Conservation (phyloP, 2,797 vertebrate genomes). For the Sebastes taczanowskii region DNA sequence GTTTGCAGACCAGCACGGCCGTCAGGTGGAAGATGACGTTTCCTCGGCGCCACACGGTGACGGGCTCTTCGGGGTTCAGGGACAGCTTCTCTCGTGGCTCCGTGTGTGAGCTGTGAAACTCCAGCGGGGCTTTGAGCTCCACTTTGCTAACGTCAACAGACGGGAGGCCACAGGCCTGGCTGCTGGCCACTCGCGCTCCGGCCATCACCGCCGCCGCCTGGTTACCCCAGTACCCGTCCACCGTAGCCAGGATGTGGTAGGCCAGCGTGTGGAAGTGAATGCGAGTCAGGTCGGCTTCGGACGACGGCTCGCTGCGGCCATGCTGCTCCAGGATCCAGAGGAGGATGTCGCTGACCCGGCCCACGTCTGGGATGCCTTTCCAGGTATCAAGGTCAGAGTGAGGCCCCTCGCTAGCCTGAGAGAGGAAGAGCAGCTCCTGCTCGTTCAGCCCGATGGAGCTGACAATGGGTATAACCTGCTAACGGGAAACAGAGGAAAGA, state of each 20-base stretch:
- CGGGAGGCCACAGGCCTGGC: constrained; percentile 89
- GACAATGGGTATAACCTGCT: constrained; percentile 96
- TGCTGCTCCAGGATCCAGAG: constrained; percentile 93
- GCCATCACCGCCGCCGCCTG: constrained; percentile 91
- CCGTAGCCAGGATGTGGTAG: constrained; percentile 92
- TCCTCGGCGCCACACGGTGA: constrained; percentile 86
- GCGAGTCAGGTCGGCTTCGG: constrained; percentile 88
- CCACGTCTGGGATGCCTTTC: constrained; percentile 90
- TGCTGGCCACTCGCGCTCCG: constrained; percentile 90
- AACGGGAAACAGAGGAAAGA: constrained; percentile 76
- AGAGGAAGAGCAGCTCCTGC: constrained; percentile 97
- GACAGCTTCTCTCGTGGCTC: constrained; percentile 78
- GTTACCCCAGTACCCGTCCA: constrained; percentile 95
- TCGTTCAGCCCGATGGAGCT: constrained; percentile 97
- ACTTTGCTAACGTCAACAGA: constrained; percentile 85
- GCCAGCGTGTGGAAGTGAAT: constrained; percentile 97
- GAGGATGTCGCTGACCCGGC: constrained; percentile 92
- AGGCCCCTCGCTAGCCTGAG: constrained; percentile 89
- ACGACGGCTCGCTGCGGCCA: constrained; percentile 74
- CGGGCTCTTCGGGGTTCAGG: constrained; percentile 85
- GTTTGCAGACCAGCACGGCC: constrained; percentile 91
- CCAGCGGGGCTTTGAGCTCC: constrained; percentile 86
- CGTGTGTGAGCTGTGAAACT: constrained; percentile 86
- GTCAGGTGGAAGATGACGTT: constrained; percentile 91
- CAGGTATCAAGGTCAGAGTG: constrained; percentile 87